Evolutionary conservation across 2,888 invertebrate species (phyloP).

Genomic region (Parapristionchus giblindavisi): DNA sequence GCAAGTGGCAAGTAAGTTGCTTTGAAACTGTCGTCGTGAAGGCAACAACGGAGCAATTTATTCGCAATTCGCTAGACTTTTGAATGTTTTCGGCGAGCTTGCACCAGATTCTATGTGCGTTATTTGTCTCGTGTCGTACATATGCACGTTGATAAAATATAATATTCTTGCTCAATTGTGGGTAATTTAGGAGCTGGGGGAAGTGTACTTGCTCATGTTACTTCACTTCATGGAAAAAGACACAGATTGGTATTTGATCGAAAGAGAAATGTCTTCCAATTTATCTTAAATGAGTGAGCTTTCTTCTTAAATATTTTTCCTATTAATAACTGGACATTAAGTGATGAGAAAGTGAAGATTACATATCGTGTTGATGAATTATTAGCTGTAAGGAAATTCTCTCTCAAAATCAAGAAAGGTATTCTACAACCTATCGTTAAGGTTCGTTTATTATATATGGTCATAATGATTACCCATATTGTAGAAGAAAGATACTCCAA

Average conservation of each 20-base stretch:
- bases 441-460: neutral
- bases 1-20: too few relatives aligned
- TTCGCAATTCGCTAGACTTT: too few relatives aligned
- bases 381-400: slow-evolving; percentile 45
- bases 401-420: slow-evolving; percentile 52
- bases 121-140: too few relatives aligned
- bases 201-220: slow-evolving; percentile 9
- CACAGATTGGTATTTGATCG: slow-evolving; percentile 59
- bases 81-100: too few relatives aligned
- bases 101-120: too few relatives aligned
- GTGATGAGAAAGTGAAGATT: slow-evolving; percentile 49
- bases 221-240: slow-evolving; percentile 49
- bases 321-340: slow-evolving; percentile 37
- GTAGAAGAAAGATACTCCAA: slow-evolving; percentile 28
- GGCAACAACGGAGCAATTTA: too few relatives aligned
- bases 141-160: neutral
- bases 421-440: slow-evolving; percentile 39
- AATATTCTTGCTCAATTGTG: neutral
- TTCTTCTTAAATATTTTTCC: too few relatives aligned
- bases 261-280: slow-evolving; percentile 54
- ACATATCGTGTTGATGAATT: slow-evolving; percentile 58
- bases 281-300: slow-evolving; percentile 56
- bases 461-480: neutral
- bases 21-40: too few relatives aligned
- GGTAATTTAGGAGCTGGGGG: slow-evolving; percentile 3